phyloP scores from a whole-genome alignment of 2,113 vertebrate genomes.

The Echinops telfairi region DNA sequence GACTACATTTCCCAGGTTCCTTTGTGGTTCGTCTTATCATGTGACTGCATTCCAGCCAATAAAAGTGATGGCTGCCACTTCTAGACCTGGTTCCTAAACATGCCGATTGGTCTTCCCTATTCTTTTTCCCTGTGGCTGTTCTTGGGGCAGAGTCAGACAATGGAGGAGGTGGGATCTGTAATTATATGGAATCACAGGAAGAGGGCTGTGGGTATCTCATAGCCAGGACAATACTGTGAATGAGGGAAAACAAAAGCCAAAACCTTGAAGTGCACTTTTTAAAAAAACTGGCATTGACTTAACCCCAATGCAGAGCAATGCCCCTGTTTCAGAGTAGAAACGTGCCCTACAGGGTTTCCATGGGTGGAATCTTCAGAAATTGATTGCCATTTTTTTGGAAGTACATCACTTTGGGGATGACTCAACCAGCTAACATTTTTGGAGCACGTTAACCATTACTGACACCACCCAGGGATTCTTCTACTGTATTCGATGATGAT shows the following conservation, averaged over 20 bases:
- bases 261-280: fast-evolving
- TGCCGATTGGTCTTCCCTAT: not conserved
- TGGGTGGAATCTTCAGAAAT: not conserved
- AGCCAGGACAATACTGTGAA: not conserved
- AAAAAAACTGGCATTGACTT: not conserved
- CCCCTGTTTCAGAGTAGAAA: not conserved
- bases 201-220: not conserved
- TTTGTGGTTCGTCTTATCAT: not conserved
- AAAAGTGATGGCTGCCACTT: not conserved
- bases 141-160: not conserved
- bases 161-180: not conserved
- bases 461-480: not conserved
- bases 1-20: conserved; percentile 1
- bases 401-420: not conserved
- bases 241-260: not conserved
- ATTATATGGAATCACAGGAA: not conserved
- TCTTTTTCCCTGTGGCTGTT: not conserved
- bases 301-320: not conserved
- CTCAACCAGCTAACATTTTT: not conserved
- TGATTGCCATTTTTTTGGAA: not conserved
- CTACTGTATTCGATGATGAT: fast-evolving
- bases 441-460: not conserved
- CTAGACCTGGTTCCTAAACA: not conserved
- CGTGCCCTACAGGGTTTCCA: not conserved
- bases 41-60: not conserved